A percentile compares a stretch with the other conserved stretches of the same genome.
Conservation (phyloP, 1,140 invertebrate species). For the Nixonia krombeini region DNA sequence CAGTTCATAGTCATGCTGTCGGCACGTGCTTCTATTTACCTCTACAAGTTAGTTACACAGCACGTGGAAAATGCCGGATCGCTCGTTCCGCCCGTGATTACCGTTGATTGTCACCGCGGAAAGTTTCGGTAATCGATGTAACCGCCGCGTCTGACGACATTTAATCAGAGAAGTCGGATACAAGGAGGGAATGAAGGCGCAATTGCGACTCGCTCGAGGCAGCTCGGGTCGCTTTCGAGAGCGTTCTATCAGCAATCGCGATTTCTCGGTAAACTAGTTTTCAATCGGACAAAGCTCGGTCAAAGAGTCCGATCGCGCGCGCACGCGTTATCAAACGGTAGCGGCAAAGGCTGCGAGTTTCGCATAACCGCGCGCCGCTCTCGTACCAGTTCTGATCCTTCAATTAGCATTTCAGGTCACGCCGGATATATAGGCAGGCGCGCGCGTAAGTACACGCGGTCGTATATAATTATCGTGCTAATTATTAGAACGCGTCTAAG, state of each 20-base stretch:
- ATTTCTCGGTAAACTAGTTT: background rate
- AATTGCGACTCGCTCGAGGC: no score
- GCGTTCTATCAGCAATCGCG: background rate
- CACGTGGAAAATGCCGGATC: constrained; percentile 22
- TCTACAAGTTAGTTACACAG: constrained; percentile 51
- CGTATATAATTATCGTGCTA: constrained; percentile 68
- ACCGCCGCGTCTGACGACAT: no score
- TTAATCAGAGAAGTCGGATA: no score
- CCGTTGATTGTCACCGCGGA: background rate
- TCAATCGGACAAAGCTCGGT: no score
- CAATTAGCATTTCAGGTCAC: constrained; percentile 68
- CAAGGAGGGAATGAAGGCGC: no score
- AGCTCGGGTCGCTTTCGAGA: no score
- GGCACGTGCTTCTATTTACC: constrained; percentile 71
- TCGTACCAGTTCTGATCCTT: no score
- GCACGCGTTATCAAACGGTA: background rate
- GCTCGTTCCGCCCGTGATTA: constrained; percentile 3
- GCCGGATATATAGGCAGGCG: constrained; percentile 46
- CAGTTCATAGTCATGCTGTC: constrained; percentile 57
- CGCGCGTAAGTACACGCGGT: constrained; percentile 47
- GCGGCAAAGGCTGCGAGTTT: no score
- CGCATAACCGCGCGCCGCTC: no score
- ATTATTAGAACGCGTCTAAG: constrained; percentile 68
- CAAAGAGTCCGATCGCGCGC: no score
- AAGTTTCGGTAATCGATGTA: no score